Percentiles rank a stretch among this genome's conserved stretches.
Conservation (phyloP, 2,113 vertebrate species). For the Leucoraja erinaceus region DNA sequence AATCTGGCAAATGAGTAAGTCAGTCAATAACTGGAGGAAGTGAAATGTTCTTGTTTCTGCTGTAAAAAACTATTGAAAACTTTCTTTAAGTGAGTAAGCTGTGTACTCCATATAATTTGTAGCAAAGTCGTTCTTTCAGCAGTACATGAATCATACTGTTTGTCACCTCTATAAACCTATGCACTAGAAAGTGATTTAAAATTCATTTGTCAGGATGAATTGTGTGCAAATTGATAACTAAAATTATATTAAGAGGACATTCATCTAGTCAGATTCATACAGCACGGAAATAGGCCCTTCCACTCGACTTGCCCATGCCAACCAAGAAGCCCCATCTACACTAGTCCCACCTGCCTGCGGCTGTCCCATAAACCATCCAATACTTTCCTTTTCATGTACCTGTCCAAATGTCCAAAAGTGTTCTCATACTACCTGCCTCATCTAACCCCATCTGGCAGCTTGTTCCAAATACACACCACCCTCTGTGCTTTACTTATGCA, state of each 20-base stretch:
- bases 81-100: neutral
- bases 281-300: too few relatives aligned
- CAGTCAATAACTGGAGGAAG: slow-evolving; percentile 1
- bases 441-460: too few relatives aligned
- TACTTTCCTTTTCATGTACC: too few relatives aligned
- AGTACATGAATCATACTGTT: slow-evolving; percentile 5
- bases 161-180: slow-evolving; percentile 7
- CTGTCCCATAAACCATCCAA: too few relatives aligned
- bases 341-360: too few relatives aligned
- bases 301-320: too few relatives aligned
- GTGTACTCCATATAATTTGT: neutral
- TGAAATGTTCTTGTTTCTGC: neutral
- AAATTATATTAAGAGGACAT: neutral
- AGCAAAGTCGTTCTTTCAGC: neutral
- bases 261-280: neutral
- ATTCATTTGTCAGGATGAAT: neutral
- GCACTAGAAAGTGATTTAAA: neutral
- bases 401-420: too few relatives aligned
- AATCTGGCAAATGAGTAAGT: neutral
- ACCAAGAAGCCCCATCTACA: too few relatives aligned
- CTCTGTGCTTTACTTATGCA: neutral
- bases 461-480: too few relatives aligned
- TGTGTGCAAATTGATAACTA: neutral
- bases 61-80: neutral
- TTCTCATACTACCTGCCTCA: too few relatives aligned